These are phyloP conservation scores for Drosophila leonis DNA, from an alignment of 2,888 invertebrate species.

Conservation along the genomic window DNA sequence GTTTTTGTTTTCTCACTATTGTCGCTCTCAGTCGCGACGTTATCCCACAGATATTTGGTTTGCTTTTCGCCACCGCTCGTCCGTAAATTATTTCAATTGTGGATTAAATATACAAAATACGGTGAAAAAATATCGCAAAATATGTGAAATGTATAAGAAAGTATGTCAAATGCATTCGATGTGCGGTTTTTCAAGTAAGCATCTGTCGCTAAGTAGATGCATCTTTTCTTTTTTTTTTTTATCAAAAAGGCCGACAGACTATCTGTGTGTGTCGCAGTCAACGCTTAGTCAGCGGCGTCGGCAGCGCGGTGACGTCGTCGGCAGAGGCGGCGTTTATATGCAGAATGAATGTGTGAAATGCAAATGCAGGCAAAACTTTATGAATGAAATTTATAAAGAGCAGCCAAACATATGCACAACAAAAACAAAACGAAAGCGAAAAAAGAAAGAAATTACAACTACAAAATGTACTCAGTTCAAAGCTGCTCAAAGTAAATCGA, in stretches of 20 bases:
- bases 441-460: slow-evolving; percentile 8
- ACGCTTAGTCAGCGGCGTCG: slow-evolving; percentile 57
- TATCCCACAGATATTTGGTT: slow-evolving; percentile 64
- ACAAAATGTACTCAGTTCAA: slow-evolving; percentile 23
- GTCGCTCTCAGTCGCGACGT: slow-evolving; percentile 59
- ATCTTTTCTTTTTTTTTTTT: background rate
- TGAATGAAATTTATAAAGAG: slow-evolving; percentile 69
- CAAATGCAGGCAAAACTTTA: slow-evolving; percentile 55
- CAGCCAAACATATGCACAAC: slow-evolving; percentile 19
- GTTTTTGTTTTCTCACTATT: slow-evolving; percentile 50
- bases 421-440: background rate
- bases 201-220: slow-evolving; percentile 5
- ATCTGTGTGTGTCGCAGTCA: slow-evolving; percentile 51
- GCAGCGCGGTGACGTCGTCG: slow-evolving; percentile 47
- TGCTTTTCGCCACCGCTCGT: slow-evolving; percentile 53
- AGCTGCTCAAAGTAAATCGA: slow-evolving; percentile 28
- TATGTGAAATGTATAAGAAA: slow-evolving; percentile 50
- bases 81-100: slow-evolving; percentile 53
- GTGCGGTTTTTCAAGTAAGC: slow-evolving; percentile 44
- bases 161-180: slow-evolving; percentile 16
- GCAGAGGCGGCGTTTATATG: slow-evolving; percentile 21
- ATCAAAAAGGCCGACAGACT: slow-evolving; percentile 43
- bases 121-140: slow-evolving; percentile 39
- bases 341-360: slow-evolving; percentile 57
- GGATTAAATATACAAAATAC: slow-evolving; percentile 28